Percentiles rank a stretch among this genome's conserved stretches.
Evolutionary conservation across 1,140 invertebrate genomes (phyloP).

Genomic region (Brachionus plicatilis): DNA sequence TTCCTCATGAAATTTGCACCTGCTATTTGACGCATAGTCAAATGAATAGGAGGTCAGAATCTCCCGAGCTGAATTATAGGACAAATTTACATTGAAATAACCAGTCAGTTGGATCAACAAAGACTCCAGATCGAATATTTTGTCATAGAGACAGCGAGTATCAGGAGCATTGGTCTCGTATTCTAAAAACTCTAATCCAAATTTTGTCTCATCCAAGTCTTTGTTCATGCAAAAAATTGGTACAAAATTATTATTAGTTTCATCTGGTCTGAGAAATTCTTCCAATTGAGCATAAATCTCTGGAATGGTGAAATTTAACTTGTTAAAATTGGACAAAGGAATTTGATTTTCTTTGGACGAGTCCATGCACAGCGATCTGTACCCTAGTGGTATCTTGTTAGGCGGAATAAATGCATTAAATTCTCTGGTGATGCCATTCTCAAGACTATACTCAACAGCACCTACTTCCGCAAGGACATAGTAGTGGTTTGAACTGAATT

Average conservation of each 20-base stretch:
- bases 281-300: not conserved
- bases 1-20: constrained; percentile 24
- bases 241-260: constrained; percentile 9
- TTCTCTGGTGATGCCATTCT: not conserved
- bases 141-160: not conserved
- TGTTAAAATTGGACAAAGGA: not conserved
- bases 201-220: constrained; percentile 3
- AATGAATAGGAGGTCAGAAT: not conserved
- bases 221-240: constrained; percentile 19
- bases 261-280: not conserved
- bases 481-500: not conserved
- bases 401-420: constrained; percentile 29
- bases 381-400: constrained; percentile 23
- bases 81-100: not conserved
- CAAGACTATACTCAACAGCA: constrained; percentile 13
- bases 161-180: not conserved
- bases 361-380: constrained; percentile 19
- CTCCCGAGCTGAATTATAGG: not conserved
- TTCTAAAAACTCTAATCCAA: not conserved
- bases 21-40: constrained; percentile 16
- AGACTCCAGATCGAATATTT: constrained; percentile 8
- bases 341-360: constrained; percentile 6
- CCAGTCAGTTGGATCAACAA: not conserved
- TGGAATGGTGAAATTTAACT: not conserved
- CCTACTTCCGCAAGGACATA: constrained; percentile 31